Evolutionary conservation across 1,140 invertebrate genomes (phyloP).

Genomic region (Archivesica marissinica): DNA sequence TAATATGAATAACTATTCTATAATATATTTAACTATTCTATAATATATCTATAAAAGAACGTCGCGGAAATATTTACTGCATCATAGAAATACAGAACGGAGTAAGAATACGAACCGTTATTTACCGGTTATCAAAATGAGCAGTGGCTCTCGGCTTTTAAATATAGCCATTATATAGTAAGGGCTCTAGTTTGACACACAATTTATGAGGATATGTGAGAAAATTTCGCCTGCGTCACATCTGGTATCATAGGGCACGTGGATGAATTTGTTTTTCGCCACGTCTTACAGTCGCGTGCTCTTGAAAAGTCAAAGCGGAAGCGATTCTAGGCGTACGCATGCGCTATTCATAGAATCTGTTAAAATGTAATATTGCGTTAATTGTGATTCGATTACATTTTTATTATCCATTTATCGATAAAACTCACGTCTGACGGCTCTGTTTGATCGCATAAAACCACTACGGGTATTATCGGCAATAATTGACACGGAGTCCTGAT

Average conservation of each 20-base stretch:
- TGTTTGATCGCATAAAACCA: background rate
- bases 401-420: slow-evolving; percentile 45
- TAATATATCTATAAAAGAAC: too few species aligned
- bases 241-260: slow-evolving; percentile 37
- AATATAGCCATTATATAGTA: background rate
- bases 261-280: slow-evolving; percentile 35
- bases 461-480: background rate
- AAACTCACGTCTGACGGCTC: slow-evolving; percentile 3
- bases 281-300: slow-evolving; percentile 38
- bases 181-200: background rate
- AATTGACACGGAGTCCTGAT: background rate
- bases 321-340: slow-evolving; percentile 26
- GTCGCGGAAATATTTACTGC: too few species aligned
- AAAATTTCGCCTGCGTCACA: slow-evolving; percentile 41
- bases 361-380: slow-evolving; percentile 45
- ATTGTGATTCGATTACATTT: slow-evolving; percentile 39
- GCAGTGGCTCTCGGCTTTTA: background rate
- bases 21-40: too few species aligned
- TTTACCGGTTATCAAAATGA: background rate
- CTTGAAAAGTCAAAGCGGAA: slow-evolving; percentile 43
- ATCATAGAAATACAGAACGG: too few species aligned
- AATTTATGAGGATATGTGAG: slow-evolving; percentile 35
- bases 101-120: too few species aligned
- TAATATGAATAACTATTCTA: background rate
- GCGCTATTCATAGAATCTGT: slow-evolving; percentile 24